Evolutionary conservation across 2,797 vertebrate genomes (phyloP).

Genomic region (Momotus momota): DNA sequence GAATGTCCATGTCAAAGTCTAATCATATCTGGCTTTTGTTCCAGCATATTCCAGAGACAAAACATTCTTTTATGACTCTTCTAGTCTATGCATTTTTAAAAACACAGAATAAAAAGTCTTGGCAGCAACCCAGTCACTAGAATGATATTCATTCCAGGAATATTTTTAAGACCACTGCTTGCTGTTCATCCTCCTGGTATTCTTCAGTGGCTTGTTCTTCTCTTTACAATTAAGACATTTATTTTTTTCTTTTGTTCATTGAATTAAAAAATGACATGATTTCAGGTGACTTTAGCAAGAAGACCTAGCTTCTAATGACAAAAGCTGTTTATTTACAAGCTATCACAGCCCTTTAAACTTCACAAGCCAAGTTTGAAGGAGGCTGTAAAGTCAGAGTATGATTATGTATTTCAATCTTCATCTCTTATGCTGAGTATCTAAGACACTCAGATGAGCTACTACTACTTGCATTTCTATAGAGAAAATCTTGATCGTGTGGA

Average conservation of each 20-base stretch:
- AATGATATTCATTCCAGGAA: conserved; percentile 65
- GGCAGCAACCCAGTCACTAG: conserved; percentile 64
- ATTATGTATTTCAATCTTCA: not conserved
- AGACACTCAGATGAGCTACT: not conserved
- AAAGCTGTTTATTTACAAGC: not conserved
- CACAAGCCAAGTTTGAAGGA: not conserved
- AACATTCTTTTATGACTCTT: conserved; percentile 63
- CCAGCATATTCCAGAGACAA: conserved; percentile 63
- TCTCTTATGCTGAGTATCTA: not conserved
- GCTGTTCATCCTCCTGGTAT: conserved; percentile 46
- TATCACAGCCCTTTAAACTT: not conserved
- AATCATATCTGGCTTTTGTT: conserved; percentile 72
- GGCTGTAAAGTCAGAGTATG: not conserved
- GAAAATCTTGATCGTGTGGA: not conserved
- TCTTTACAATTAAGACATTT: conserved; percentile 1
- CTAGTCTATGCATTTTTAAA: conserved; percentile 67
- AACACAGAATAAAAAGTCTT: conserved; percentile 64
- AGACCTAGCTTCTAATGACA: not conserved
- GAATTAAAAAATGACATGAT: not conserved
- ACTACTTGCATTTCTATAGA: not conserved
- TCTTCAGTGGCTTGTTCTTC: conserved; percentile 38
- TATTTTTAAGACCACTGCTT: conserved; percentile 57
- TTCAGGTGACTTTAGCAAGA: not conserved
- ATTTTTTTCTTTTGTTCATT: not conserved
- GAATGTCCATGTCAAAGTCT: conserved; percentile 65